Evolutionary conservation across 2,113 vertebrate species (phyloP), one percentile per base, ranked within the genome.

Genomic region (Etia nguti): DNA sequence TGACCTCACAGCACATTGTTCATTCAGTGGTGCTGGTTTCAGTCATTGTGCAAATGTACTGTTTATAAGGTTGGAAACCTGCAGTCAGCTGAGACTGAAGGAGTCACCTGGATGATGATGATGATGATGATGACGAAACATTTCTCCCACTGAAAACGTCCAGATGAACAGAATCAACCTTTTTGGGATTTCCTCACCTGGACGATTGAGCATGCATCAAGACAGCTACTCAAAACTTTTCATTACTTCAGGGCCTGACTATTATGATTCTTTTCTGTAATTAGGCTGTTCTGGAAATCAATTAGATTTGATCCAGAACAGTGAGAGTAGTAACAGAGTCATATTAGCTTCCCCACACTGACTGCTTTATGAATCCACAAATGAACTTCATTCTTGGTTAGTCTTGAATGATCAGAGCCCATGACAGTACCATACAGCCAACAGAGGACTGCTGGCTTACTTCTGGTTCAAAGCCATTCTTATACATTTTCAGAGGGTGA

Each of bases 351-450:
- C 59, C 59, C 29, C 29, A 34, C 59, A 62, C 16, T 20, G 0
- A 60, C 29, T 62, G 59, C 29, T 31, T 62, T 34, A 6, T 11
- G 59, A 62, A 62, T 62, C 52, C 59, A 62, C 0, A 20, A 34
- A 16, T 34, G 59, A 10, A 60, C 57, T 60, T 34, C 57, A 62
- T 11, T 62, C 59, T 16, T 34, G 29, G n/a, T 34, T 20, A 3
- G 59, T 34, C 5, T 11, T 34, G 1, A 62, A 4, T 20, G 29
- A 62, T 65, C 31, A 2, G 60, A 65, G 31, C 60, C 59, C 10
- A 0, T 36, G 60, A 65, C 60, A 65, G 18, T 0, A 36, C 10
- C 59, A 20, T 5, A 55, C 22, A 20, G 8, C 2, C 2, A 5
- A 6, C 55, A 8, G 26, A 4, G 26, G 13, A 13, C 55, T 4